phyloP scores from a whole-genome alignment of 2,888 invertebrate genomes.

The Eristalis intricaria region DNA sequence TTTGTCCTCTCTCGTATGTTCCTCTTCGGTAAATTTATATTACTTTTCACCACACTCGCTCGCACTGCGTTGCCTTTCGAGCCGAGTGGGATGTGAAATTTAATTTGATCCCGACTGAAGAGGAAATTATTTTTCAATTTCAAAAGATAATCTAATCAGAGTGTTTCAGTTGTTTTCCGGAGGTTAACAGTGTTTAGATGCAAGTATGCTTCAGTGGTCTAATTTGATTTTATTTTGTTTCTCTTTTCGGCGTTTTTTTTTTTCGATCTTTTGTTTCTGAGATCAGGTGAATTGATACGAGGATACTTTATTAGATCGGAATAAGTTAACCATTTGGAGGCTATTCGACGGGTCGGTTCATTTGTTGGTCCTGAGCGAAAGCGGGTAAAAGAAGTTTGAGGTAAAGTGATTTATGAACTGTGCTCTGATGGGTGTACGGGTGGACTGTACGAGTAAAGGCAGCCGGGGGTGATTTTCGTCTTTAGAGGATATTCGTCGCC shows the following conservation, averaged over 20 bases:
- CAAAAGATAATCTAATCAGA: constrained; percentile 37
- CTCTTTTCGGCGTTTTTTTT: neutral
- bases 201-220: constrained; percentile 21
- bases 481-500: too few relatives aligned
- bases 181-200: constrained; percentile 31
- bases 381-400: neutral
- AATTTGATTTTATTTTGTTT: constrained; percentile 19
- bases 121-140: constrained; percentile 48
- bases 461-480: too few relatives aligned
- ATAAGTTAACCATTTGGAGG: neutral
- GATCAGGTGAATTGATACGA: neutral
- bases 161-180: constrained; percentile 27
- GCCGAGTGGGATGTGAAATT: constrained; percentile 3
- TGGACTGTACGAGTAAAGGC: too few relatives aligned
- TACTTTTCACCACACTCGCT: neutral
- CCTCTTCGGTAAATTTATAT: constrained; percentile 12
- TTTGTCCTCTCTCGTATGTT: neutral
- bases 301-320: neutral
- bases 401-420: neutral
- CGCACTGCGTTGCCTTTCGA: neutral
- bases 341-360: neutral
- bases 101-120: constrained; percentile 10
- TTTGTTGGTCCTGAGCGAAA: neutral
- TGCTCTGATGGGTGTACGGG: neutral
- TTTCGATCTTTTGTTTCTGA: neutral